phyloP scores from a whole-genome alignment of 2,888 invertebrate species.

The Polyommatus iphigenia region DNA sequence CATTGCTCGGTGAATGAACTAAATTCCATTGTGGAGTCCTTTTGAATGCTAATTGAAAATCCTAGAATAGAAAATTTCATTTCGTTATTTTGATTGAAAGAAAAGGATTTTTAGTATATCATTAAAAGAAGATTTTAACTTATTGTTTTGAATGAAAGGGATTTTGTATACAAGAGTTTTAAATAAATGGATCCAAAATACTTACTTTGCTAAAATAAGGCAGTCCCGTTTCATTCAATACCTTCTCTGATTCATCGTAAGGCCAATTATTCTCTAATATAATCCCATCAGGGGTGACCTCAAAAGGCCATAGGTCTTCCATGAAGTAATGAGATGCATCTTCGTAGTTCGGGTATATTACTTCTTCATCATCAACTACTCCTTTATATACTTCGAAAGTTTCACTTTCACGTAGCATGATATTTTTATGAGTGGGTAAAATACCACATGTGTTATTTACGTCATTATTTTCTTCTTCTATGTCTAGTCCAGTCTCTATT shows the following conservation, averaged over 20 bases:
- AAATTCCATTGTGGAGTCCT: slow-evolving; percentile 77
- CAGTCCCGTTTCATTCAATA: slow-evolving; percentile 59
- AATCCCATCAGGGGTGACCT: slow-evolving; percentile 61
- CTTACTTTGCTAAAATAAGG: slow-evolving; percentile 77
- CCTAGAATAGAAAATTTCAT: slow-evolving; percentile 47
- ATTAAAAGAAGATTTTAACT: too few species aligned
- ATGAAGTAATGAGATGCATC: slow-evolving; percentile 49
- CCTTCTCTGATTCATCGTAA: slow-evolving; percentile 59
- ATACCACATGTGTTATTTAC: slow-evolving; percentile 38
- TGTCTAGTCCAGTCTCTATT: slow-evolving; percentile 11
- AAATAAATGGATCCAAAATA: too few species aligned
- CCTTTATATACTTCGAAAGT: slow-evolving; percentile 53
- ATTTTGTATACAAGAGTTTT: too few species aligned
- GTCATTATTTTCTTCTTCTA: slow-evolving; percentile 37
- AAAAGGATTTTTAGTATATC: too few species aligned
- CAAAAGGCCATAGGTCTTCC: slow-evolving; percentile 54
- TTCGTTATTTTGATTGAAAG: neutral
- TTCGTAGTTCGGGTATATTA: slow-evolving; percentile 61
- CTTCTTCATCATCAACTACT: slow-evolving; percentile 44
- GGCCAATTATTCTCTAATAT: slow-evolving; percentile 81
- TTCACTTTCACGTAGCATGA: slow-evolving; percentile 48
- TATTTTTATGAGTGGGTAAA: slow-evolving; percentile 45
- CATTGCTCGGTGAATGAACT: slow-evolving; percentile 47
- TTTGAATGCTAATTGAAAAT: slow-evolving; percentile 67
- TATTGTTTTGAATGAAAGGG: too few species aligned